A percentile compares a stretch with the other conserved stretches of the same genome.
phyloP scores from a whole-genome alignment of 30 jellyfish, hydroid and myxozoan species.

The Cassiopea andromeda region DNA sequence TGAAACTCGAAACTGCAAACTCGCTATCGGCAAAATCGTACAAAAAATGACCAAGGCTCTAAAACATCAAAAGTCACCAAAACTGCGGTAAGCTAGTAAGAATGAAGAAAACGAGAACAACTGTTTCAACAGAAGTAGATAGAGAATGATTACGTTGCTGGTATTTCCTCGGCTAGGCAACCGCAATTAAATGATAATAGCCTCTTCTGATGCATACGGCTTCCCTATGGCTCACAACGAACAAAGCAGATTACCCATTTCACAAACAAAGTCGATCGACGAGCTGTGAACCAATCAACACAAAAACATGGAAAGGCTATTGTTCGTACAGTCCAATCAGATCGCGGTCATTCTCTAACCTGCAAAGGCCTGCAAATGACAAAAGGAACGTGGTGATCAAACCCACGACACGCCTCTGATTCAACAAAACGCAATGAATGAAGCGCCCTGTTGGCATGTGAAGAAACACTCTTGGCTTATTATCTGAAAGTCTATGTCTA shows the following conservation, averaged over 20 bases:
- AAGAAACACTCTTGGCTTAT: background rate
- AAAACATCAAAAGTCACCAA: too few relatives aligned
- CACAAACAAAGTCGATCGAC: constrained; percentile 43
- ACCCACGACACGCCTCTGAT: constrained; percentile 86
- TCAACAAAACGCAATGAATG: constrained; percentile 55
- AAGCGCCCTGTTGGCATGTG: constrained; percentile 38
- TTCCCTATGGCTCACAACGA: constrained; percentile 24
- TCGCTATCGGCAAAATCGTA: too few relatives aligned
- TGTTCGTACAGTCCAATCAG: constrained; percentile 42
- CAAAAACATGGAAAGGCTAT: background rate
- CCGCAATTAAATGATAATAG: too few relatives aligned
- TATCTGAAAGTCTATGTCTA: too few relatives aligned
- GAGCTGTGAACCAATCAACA: constrained; percentile 29
- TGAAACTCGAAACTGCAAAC: too few relatives aligned
- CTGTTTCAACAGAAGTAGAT: too few relatives aligned
- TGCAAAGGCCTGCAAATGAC: constrained; percentile 14
- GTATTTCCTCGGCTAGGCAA: too few relatives aligned
- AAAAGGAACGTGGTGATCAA: background rate
- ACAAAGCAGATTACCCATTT: constrained; percentile 34
- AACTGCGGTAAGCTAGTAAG: too few relatives aligned
- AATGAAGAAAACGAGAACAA: too few relatives aligned
- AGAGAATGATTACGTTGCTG: too few relatives aligned
- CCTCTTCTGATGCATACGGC: background rate
- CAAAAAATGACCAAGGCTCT: too few relatives aligned
- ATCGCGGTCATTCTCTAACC: background rate